Evolutionary conservation across 2,797 vertebrate genomes (phyloP).

Genomic region (Apogon talboti): DNA sequence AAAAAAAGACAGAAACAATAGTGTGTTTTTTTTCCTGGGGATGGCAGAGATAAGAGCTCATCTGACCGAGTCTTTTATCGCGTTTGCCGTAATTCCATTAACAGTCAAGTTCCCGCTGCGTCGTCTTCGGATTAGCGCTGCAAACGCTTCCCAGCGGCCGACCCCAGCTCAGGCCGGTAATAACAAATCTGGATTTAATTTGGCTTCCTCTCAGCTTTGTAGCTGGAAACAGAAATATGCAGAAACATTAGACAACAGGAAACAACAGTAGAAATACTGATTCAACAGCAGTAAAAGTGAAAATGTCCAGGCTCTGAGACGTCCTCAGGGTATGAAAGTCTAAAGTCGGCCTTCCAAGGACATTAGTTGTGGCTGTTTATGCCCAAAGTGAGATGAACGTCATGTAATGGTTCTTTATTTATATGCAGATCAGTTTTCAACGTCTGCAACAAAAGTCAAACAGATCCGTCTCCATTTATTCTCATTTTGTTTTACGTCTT

Average conservation of each 20-base stretch:
- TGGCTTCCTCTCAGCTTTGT: conserved; percentile 13
- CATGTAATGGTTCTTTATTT: too few species aligned
- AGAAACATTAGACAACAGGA: neutral
- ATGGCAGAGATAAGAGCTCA: conserved; percentile 34
- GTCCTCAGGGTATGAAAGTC: too few species aligned
- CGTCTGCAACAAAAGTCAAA: too few species aligned
- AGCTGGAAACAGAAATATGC: conserved; percentile 22
- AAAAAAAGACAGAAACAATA: conserved; percentile 5
- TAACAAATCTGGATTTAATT: conserved; percentile 62
- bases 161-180: conserved; percentile 28
- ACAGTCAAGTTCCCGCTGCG: conserved; percentile 1
- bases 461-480: too few species aligned
- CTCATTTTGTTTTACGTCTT: too few species aligned
- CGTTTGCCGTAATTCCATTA: conserved; percentile 51
- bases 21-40: conserved; percentile 33
- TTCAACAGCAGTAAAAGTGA: too few species aligned
- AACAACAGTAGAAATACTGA: too few species aligned
- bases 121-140: conserved; percentile 57
- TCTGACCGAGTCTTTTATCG: conserved; percentile 55
- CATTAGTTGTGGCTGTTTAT: too few species aligned
- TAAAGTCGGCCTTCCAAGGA: too few species aligned
- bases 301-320: too few species aligned
- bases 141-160: conserved; percentile 45
- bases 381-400: too few species aligned
- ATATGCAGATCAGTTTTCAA: too few species aligned